These are phyloP conservation scores for Macaria notata DNA, from an alignment of 2,888 invertebrate species.

Conservation along the genomic window DNA sequence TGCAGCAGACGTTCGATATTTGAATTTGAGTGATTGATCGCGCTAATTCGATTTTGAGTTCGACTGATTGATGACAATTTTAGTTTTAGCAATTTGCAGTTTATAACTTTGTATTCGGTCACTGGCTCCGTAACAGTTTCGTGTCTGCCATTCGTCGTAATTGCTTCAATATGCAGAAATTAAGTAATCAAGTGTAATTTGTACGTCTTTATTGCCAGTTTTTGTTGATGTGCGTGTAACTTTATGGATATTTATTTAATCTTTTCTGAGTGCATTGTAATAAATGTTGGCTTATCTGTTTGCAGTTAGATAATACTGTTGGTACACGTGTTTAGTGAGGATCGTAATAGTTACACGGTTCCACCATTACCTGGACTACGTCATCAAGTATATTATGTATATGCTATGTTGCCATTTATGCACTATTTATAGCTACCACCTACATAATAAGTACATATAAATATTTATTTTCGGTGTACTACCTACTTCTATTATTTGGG, in stretches of 20 bases:
- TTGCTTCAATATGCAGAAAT: conserved; percentile 23
- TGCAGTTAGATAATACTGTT: conserved; percentile 38
- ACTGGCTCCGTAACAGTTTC: conserved; percentile 19
- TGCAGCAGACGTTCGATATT: conserved; percentile 15
- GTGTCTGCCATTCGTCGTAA: conserved; percentile 20
- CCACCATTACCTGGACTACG: conserved; percentile 40
- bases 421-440: too few species aligned
- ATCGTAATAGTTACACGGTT: conserved; percentile 42
- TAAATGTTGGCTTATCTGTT: conserved; percentile 58
- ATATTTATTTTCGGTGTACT: too few species aligned
- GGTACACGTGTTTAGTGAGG: conserved; percentile 39
- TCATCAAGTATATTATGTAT: conserved; percentile 13
- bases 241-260: conserved; percentile 25
- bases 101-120: conserved; percentile 16
- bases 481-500: too few species aligned
- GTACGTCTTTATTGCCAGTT: conserved; percentile 13
- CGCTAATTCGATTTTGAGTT: conserved; percentile 14
- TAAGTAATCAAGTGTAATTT: conserved; percentile 17
- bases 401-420: conserved; percentile 7
- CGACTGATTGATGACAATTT: conserved; percentile 4
- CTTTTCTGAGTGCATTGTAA: conserved; percentile 34
- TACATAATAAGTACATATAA: too few species aligned
- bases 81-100: neutral
- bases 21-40: conserved; percentile 10
- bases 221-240: conserved; percentile 20